These are phyloP conservation scores for Drymonia ruficornis DNA, from an alignment of 2,888 invertebrate species.

Conservation along the genomic window DNA sequence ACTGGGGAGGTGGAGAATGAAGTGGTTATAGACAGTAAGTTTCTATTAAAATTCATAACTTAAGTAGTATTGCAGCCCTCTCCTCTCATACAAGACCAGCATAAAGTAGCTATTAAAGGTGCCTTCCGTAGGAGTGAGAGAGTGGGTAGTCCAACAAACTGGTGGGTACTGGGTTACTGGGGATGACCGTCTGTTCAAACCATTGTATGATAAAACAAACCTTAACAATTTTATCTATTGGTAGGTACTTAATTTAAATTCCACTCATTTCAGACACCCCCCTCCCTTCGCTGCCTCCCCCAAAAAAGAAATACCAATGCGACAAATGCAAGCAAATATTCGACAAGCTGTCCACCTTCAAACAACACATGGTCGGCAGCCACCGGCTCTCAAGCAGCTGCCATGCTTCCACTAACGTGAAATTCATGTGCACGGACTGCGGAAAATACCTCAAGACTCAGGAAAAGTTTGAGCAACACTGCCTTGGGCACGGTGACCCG, in stretches of 20 bases:
- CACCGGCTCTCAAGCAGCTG: conserved; percentile 39
- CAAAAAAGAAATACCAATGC: conserved; percentile 69
- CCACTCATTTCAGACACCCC: conserved; percentile 34
- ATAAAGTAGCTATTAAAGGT: too few relatives aligned
- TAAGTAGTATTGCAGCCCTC: too few relatives aligned
- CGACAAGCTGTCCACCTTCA: conserved; percentile 61
- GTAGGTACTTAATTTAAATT: too few relatives aligned
- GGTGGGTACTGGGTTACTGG: too few relatives aligned
- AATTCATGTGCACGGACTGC: conserved; percentile 65
- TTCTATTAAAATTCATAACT: background rate
- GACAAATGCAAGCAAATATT: conserved; percentile 75
- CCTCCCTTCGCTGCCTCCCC: conserved; percentile 30
- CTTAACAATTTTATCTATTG: too few relatives aligned
- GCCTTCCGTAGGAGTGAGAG: too few relatives aligned
- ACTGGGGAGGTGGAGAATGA: conserved; percentile 46
- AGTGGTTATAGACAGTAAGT: conserved; percentile 53
- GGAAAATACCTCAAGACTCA: conserved; percentile 65
- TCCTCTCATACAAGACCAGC: too few relatives aligned
- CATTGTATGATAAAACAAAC: too few relatives aligned
- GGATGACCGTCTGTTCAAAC: too few relatives aligned
- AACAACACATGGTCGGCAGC: conserved; percentile 61
- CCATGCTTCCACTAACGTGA: conserved; percentile 32
- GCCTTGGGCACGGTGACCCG: conserved; percentile 73
- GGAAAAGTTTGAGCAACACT: conserved; percentile 68
- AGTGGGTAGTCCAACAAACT: too few relatives aligned